These are phyloP conservation scores for Limnephilus auricula DNA, from an alignment of 2,888 invertebrate species.

Conservation along the genomic window DNA sequence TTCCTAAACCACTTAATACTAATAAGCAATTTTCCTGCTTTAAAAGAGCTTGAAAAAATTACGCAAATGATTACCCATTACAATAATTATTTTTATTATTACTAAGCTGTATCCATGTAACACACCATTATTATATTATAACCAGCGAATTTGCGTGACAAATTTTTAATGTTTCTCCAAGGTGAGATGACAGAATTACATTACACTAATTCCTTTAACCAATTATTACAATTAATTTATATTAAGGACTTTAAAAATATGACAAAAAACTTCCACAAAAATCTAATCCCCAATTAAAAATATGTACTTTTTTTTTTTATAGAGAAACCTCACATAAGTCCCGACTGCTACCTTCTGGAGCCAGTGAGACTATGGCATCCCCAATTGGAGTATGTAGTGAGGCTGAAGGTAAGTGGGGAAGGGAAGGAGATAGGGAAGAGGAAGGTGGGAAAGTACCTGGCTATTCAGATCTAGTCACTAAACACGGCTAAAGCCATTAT, in stretches of 20 bases:
- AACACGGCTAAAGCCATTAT: too few relatives aligned
- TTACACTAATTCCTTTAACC: not conserved
- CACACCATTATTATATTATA: not conserved
- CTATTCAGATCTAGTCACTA: too few relatives aligned
- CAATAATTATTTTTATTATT: not conserved
- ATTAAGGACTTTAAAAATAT: too few relatives aligned
- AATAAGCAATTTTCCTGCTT: not conserved
- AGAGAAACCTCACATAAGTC: too few relatives aligned
- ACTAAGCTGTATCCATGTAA: not conserved
- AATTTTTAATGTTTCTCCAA: not conserved
- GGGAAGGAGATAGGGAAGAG: too few relatives aligned
- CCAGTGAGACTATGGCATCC: too few relatives aligned
- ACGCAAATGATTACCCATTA: not conserved
- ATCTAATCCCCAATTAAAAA: not conserved
- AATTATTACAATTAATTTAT: not conserved
- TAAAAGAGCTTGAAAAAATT: not conserved
- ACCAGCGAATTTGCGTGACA: not conserved
- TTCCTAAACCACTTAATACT: not conserved
- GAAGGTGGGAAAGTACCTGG: too few relatives aligned
- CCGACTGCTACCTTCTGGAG: too few relatives aligned
- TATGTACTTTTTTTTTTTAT: too few relatives aligned
- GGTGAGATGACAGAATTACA: not conserved
- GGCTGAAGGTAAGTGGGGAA: too few relatives aligned
- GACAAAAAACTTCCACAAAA: not conserved
- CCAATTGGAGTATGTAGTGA: too few relatives aligned